Base-by-base conservation (phyloP, 2,113 vertebrate species). In the Corvus cornix region DNA sequence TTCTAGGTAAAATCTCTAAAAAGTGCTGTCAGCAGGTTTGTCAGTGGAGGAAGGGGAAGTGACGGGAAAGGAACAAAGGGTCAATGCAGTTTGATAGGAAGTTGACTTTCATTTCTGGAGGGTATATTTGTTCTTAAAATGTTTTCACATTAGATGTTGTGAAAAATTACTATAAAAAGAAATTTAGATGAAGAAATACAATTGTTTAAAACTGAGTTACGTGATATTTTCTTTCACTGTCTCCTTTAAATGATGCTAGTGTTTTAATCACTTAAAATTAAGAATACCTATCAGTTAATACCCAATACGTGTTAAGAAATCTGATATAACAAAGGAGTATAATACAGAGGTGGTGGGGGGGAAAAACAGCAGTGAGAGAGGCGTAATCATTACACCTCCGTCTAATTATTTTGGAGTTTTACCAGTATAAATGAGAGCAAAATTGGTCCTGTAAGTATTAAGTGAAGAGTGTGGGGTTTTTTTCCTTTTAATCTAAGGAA, bases 401-500 rank as follows among this genome's bases (percentile, higher is more conserved):
- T 55, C 55, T 88, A 79, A 76, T 72, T 92, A n/a, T 56, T 81
- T 70, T 84, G 30, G 35, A 49, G n/a, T 91, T 72, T 52, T 60
- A 88, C 44, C 41, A 62, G 49, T 70, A 49, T 75, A 95, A 93
- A 69, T 87, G 64, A 93, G 55, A 95, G 16, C 24, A 76, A 84
- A 90, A 78, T 75, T 70, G 30, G 26, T 68, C 17, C 35, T 80
- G 5, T 56, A 89, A 89, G 72, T 82, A 64, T 79, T 87, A 83
- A 56, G 43, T 87, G 23, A 93, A 84, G 69, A 73, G 70, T 76
- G 39, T 23, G 48, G 20, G 6, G 2, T 35, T 59, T 37, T 92
- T 96, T 88, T 62, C 53, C 37, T 56, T 91, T 89, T 16, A 12
- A 90, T 90, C 48, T 88, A 39, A 77, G 82, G 89, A 95, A 86